These are phyloP conservation scores for Loriculus beryllinus DNA, from an alignment of 2,797 vertebrate species.

Conservation along the genomic window DNA sequence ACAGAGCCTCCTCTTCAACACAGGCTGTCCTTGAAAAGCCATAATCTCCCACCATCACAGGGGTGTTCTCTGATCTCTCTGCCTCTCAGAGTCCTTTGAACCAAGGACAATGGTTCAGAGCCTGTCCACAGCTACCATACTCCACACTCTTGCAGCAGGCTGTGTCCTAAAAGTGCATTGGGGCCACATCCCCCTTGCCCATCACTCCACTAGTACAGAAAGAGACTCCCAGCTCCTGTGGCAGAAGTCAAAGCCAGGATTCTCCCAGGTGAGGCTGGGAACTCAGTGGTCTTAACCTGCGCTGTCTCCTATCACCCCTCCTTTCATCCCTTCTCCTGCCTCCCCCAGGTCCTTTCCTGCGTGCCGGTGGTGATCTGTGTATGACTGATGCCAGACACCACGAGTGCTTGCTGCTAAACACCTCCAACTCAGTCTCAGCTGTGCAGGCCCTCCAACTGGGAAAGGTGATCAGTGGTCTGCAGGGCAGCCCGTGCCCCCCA, in stretches of 20 bases:
- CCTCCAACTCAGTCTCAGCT: background rate
- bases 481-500: background rate
- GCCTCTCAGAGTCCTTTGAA: background rate
- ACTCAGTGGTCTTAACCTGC: background rate
- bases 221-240: background rate
- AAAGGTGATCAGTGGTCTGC: background rate
- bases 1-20: background rate
- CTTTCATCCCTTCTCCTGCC: background rate
- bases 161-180: background rate
- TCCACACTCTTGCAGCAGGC: background rate
- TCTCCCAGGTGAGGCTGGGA: background rate
- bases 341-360: background rate
- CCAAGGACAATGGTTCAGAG: background rate
- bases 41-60: background rate
- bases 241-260: background rate
- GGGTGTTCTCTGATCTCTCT: background rate
- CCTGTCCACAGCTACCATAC: background rate
- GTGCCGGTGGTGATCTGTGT: background rate
- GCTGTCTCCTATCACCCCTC: background rate
- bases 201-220: background rate
- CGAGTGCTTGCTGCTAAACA: background rate
- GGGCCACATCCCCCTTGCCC: background rate
- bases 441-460: background rate
- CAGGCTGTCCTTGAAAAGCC: background rate
- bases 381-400: background rate